phyloP scores from a whole-genome alignment of 2,113 vertebrate genomes.

The Caloenas nicobarica region DNA sequence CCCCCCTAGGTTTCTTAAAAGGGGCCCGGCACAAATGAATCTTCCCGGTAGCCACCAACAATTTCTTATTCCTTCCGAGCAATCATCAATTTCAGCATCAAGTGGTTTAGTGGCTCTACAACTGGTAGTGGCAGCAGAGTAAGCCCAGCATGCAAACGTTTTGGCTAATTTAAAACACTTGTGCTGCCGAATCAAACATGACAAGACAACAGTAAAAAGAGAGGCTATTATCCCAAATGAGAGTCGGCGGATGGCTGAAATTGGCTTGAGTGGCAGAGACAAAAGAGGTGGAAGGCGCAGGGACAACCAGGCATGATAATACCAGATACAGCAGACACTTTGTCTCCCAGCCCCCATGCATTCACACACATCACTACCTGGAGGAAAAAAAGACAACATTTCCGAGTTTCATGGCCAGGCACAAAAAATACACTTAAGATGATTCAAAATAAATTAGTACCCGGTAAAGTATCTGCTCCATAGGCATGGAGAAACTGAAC shows the following conservation, averaged over 20 bases:
- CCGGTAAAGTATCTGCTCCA: not conserved
- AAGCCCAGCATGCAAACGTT: slow-evolving; percentile 73
- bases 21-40: slow-evolving; percentile 50
- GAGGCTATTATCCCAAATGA: slow-evolving; percentile 78
- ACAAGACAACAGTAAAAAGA: slow-evolving; percentile 75
- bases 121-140: slow-evolving; percentile 47
- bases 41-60: slow-evolving; percentile 64
- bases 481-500: not conserved
- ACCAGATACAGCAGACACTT: not conserved
- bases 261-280: slow-evolving; percentile 73
- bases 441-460: not conserved
- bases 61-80: slow-evolving; percentile 69
- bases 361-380: not conserved
- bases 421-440: not conserved
- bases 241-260: slow-evolving; percentile 68
- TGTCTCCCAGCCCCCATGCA: not conserved
- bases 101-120: slow-evolving; percentile 63
- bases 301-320: slow-evolving; percentile 52
- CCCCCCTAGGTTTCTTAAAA: slow-evolving; percentile 53
- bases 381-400: not conserved
- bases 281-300: slow-evolving; percentile 55
- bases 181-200: slow-evolving; percentile 76
- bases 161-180: slow-evolving; percentile 80
- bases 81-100: slow-evolving; percentile 77
- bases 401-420: not conserved